Conservation (phyloP, 2,797 vertebrate genomes). For the Sebastes vulpes region DNA sequence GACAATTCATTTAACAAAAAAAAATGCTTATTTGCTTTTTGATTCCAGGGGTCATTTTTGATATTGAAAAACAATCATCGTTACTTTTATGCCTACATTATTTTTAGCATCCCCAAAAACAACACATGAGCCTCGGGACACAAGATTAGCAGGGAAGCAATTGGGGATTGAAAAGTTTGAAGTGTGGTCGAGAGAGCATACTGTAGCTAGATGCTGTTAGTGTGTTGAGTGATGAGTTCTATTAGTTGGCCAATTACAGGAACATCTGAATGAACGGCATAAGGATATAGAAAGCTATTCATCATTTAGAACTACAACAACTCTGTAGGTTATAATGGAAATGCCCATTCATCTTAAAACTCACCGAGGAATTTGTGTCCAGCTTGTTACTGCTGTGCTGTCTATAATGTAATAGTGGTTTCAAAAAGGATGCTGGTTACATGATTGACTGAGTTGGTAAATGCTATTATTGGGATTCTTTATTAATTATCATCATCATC, state of each 20-base stretch:
- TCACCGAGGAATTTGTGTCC: conserved; percentile 3
- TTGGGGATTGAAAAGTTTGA: neutral
- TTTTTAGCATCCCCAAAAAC: conserved; percentile 1
- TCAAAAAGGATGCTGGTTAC: conserved; percentile 10
- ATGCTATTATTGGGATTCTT: conserved; percentile 9
- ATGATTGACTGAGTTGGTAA: conserved; percentile 25
- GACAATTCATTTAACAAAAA: neutral
- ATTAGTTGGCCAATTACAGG: conserved; percentile 64
- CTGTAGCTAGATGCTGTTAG: conserved; percentile 9
- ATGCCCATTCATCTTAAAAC: conserved; percentile 61
- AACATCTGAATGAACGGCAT: conserved; percentile 60
- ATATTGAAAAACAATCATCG: neutral
- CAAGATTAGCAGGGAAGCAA: neutral
- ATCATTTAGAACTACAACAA: conserved; percentile 59
- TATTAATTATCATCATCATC: conserved; percentile 31
- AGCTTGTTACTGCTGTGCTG: neutral
- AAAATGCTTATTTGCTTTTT: neutral
- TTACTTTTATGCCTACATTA: neutral
- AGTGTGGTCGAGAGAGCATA: conserved; percentile 4
- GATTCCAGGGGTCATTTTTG: neutral
- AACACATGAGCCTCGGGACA: neutral
- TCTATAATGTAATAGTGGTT: neutral
- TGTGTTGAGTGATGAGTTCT: conserved; percentile 67
- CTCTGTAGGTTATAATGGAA: conserved; percentile 53
- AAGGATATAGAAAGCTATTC: conserved; percentile 44